A percentile compares a stretch with the other conserved stretches of the same genome.
Evolutionary conservation across 1,140 invertebrate species (phyloP).

Genomic region (Campoletis sonorensis): DNA sequence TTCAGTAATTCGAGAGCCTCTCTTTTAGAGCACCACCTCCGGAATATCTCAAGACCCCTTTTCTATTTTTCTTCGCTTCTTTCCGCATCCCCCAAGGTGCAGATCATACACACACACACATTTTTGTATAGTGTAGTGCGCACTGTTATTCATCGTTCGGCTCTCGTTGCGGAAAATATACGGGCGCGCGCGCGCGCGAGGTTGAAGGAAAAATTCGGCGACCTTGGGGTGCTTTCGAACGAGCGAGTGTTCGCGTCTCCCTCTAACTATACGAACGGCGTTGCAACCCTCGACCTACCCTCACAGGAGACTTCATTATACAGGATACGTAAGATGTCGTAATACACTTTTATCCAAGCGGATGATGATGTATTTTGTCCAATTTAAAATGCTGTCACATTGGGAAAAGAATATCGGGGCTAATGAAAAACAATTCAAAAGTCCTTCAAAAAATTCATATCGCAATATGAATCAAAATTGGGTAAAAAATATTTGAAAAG

Average conservation of each 20-base stretch:
- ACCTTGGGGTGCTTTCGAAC: not conserved
- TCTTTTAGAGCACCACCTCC: not conserved
- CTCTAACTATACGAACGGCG: not conserved
- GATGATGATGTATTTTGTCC: not conserved
- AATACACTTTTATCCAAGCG: too few species aligned
- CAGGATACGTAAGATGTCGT: not conserved
- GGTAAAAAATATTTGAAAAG: too few species aligned
- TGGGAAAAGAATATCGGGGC: not conserved
- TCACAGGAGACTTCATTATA: not conserved
- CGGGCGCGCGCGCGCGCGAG: too few species aligned
- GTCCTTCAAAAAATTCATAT: too few species aligned
- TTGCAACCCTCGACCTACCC: not conserved
- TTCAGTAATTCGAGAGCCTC: not conserved
- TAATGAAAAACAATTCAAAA: too few species aligned
- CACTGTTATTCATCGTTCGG: not conserved
- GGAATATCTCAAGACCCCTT: not conserved
- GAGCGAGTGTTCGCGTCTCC: not conserved
- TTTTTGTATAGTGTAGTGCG: not conserved
- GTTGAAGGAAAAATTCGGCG: not conserved
- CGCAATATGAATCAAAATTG: too few species aligned
- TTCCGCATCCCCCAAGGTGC: not conserved
- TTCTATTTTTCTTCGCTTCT: slow-evolving; percentile 1
- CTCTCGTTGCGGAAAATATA: not conserved
- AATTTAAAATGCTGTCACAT: not conserved
- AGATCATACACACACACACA: not conserved